Evolutionary conservation across 1,140 invertebrate genomes (phyloP).

Genomic region (Latrodectus geometricus): DNA sequence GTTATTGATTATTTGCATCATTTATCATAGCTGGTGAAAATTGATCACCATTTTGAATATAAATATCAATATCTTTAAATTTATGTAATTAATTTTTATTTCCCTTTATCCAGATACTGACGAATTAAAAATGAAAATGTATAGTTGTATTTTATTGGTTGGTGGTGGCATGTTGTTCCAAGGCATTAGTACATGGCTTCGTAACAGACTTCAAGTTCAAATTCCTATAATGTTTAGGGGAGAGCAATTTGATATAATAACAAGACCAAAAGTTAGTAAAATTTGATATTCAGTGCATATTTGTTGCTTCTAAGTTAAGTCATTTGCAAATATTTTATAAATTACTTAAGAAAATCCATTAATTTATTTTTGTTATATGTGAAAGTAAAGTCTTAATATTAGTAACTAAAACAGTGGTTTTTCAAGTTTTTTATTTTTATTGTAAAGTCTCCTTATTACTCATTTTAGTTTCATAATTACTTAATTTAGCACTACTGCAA

Average conservation of each 20-base stretch:
- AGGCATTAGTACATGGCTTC: conserved; percentile 88
- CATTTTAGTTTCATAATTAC: too few species aligned
- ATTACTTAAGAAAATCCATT: neutral
- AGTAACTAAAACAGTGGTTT: too few species aligned
- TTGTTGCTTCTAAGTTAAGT: neutral
- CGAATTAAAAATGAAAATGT: conserved; percentile 94
- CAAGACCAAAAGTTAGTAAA: conserved; percentile 77
- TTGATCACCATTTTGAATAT: too few species aligned
- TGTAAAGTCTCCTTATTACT: too few species aligned
- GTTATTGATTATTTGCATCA: too few species aligned
- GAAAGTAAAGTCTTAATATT: neutral
- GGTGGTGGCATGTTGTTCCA: conserved; percentile 87
- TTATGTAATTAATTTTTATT: conserved; percentile 11
- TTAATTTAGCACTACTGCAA: too few species aligned
- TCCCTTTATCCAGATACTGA: conserved; percentile 73
- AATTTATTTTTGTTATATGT: neutral
- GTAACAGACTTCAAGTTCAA: conserved; percentile 85
- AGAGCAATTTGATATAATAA: conserved; percentile 86
- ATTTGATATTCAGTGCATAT: neutral
- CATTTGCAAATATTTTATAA: neutral
- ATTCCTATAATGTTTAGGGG: conserved; percentile 73
- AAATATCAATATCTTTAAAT: too few species aligned
- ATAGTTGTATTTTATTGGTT: conserved; percentile 90
- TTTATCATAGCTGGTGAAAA: too few species aligned
- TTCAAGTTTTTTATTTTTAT: too few species aligned